phyloP scores from a whole-genome alignment of 2,113 vertebrate genomes.

The Xenopus tropicalis region UCB_Xtro_10.0 CM004443.2:43639501-43640000 shows the following conservation, averaged over 20 bases:
- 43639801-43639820: slow-evolving; percentile 88
- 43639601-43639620: slow-evolving; percentile 79
- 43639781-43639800: slow-evolving; percentile 89
- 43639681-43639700: slow-evolving; percentile 80
- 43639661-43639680: slow-evolving; percentile 78
- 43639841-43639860: slow-evolving; percentile 90
- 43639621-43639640: slow-evolving; percentile 95
- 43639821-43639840: slow-evolving; percentile 77
- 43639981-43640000: slow-evolving; percentile 73
- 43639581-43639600: slow-evolving; percentile 12
- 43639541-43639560: too few species aligned
- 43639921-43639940: slow-evolving; percentile 2
- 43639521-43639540: too few species aligned
- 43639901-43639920: not conserved
- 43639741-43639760: slow-evolving; percentile 96
- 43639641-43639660: slow-evolving; percentile 91
- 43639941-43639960: not conserved
- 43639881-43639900: slow-evolving; percentile 80
- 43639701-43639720: slow-evolving; percentile 83
- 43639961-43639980: not conserved
- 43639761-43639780: slow-evolving; percentile 86
- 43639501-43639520: too few species aligned
- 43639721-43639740: slow-evolving; percentile 85
- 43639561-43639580: not conserved
- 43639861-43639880: slow-evolving; percentile 83